Percentiles rank a stretch among this genome's conserved stretches.
Evolutionary conservation across 2,113 vertebrate species (phyloP).

Genomic region (Lota lota): DNA sequence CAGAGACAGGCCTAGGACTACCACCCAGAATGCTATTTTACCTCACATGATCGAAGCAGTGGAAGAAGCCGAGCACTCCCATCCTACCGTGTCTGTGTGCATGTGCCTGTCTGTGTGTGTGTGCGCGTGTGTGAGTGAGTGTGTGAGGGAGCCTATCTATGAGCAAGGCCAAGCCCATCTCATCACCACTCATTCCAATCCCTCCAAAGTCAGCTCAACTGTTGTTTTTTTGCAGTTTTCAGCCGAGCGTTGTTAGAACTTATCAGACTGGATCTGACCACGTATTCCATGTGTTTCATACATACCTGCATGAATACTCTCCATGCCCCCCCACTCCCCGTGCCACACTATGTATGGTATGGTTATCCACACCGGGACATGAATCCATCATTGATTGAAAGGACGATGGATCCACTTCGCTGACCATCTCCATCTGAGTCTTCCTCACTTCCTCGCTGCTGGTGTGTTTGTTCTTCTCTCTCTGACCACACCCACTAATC

Average conservation of each 20-base stretch:
- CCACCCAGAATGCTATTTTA: slow-evolving; percentile 4
- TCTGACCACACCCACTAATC: slow-evolving; percentile 50
- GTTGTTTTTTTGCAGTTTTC: no score
- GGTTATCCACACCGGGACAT: no score
- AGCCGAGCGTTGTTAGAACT: no score
- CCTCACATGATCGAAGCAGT: neutral
- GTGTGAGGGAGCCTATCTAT: neutral
- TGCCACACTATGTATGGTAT: no score
- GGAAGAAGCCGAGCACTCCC: neutral
- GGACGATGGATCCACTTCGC: neutral
- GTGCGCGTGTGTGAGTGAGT: slow-evolving; percentile 12
- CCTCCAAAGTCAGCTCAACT: no score
- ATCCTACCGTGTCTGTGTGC: neutral
- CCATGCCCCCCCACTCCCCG: no score
- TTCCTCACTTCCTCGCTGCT: neutral
- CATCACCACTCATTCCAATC: no score
- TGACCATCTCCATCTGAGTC: neutral
- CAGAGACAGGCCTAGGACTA: slow-evolving; percentile 54
- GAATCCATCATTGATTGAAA: no score
- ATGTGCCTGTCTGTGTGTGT: slow-evolving; percentile 8
- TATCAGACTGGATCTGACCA: no score
- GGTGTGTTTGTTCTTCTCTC: slow-evolving; percentile 51
- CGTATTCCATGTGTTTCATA: no score
- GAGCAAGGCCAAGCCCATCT: no score
- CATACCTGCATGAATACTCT: no score